phyloP scores from a whole-genome alignment of 37 sponge, comb jelly and placozoan species.

The Chondrilla cf. caribensis region DNA sequence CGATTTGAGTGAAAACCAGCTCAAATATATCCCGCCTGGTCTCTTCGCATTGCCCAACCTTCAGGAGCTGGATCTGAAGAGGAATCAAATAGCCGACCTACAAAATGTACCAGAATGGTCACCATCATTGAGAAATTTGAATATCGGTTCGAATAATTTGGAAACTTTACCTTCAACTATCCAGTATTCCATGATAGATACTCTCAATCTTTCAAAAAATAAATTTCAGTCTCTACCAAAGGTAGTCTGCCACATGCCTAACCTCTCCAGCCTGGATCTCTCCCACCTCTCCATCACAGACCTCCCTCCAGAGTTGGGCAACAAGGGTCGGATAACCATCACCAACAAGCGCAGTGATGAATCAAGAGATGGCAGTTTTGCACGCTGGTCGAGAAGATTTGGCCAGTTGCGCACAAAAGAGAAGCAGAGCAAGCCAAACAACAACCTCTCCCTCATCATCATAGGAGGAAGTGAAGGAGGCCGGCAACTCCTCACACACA shows the following conservation, averaged over 20 bases:
- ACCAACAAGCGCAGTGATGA: constrained; percentile 41
- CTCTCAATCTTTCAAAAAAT: constrained; percentile 61
- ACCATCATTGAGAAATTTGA: constrained; percentile 41
- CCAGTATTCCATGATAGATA: constrained; percentile 57
- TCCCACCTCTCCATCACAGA: constrained; percentile 42
- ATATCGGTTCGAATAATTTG: constrained; percentile 61
- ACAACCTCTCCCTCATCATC: constrained; percentile 52
- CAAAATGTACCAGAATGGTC: constrained; percentile 50
- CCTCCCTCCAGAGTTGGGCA: constrained; percentile 65
- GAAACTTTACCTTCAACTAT: constrained; percentile 52
- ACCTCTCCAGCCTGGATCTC: constrained; percentile 69
- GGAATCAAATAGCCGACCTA: constrained; percentile 56
- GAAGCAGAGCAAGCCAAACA: constrained; percentile 58
- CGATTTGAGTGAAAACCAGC: constrained; percentile 63
- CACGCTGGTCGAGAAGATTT: not conserved
- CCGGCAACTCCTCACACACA: constrained; percentile 34
- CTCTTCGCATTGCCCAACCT: constrained; percentile 69
- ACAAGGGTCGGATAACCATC: constrained; percentile 43
- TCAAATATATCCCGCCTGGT: constrained; percentile 35
- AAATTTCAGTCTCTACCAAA: constrained; percentile 52
- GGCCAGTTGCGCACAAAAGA: constrained; percentile 47
- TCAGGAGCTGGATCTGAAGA: constrained; percentile 55
- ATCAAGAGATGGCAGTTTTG: not conserved
- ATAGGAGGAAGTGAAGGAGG: constrained; percentile 54
- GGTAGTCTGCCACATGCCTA: constrained; percentile 54